These are phyloP conservation scores for Calameuta filiformis DNA, from an alignment of 2,888 invertebrate genomes.

Conservation along the genomic window DNA sequence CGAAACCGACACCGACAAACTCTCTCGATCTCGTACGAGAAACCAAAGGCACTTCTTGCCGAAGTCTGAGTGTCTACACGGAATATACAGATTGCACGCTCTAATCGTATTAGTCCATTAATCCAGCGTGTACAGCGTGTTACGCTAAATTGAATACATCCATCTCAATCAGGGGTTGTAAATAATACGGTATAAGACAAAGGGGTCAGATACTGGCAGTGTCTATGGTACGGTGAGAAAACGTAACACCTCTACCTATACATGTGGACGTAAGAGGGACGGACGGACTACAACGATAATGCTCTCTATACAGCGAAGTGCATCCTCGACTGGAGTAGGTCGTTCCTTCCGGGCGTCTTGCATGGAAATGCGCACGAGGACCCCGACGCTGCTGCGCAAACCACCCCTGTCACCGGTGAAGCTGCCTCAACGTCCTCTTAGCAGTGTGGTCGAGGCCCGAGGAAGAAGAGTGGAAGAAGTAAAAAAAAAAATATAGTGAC, in stretches of 20 bases:
- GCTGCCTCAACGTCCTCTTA: not conserved
- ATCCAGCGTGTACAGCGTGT: not conserved
- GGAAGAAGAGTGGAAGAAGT: not conserved
- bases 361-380: slow-evolving; percentile 16
- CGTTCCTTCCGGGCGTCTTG: slow-evolving; percentile 11
- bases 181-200: not conserved
- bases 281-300: not conserved
- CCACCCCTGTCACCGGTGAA: not conserved
- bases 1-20: slow-evolving; percentile 37
- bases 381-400: not conserved
- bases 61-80: not conserved
- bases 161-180: not conserved
- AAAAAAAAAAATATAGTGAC: not conserved
- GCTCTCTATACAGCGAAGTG: not conserved
- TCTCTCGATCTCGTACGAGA: not conserved
- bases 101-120: not conserved
- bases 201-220: not conserved
- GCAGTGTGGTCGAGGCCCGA: not conserved
- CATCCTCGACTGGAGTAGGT: slow-evolving; percentile 15
- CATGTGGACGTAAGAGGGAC: not conserved
- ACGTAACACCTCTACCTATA: not conserved
- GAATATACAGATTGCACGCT: not conserved
- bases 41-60: not conserved
- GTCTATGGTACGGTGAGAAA: not conserved
- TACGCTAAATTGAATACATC: not conserved